Conservation (phyloP, 2,113 vertebrate species). For the Psettodes erumei region DNA sequence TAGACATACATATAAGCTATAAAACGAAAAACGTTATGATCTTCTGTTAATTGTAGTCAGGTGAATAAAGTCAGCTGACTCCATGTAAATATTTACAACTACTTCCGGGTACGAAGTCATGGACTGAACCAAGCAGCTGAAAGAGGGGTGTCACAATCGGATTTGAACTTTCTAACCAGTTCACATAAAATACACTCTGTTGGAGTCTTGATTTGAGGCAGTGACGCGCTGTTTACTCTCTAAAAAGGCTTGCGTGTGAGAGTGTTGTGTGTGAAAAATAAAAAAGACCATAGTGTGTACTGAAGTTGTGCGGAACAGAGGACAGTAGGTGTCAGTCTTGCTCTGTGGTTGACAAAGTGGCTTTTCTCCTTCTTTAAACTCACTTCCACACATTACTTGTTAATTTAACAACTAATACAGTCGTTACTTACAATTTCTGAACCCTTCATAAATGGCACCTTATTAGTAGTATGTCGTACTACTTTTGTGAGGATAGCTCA, state of each 20-base stretch:
- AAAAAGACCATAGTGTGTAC: no score
- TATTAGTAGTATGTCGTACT: neutral
- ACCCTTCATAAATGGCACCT: neutral
- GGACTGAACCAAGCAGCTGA: slow-evolving; percentile 55
- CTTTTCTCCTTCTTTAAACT: neutral
- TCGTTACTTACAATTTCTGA: neutral
- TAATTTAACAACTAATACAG: neutral
- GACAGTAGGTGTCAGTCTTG: slow-evolving; percentile 76
- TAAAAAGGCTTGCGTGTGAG: neutral
- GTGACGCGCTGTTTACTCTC: neutral
- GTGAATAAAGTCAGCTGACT: slow-evolving; percentile 69
- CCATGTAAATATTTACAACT: slow-evolving; percentile 41
- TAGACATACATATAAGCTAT: neutral
- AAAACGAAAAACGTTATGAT: fast-evolving
- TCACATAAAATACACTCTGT: fast-evolving
- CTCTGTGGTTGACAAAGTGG: slow-evolving; percentile 26
- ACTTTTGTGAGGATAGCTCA: neutral
- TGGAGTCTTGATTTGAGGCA: neutral
- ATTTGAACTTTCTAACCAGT: neutral
- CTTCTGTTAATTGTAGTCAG: slow-evolving; percentile 23
- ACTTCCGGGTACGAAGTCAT: slow-evolving; percentile 67
- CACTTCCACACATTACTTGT: no score
- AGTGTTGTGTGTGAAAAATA: neutral
- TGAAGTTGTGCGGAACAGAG: neutral
- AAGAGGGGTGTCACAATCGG: slow-evolving; percentile 5